Evolutionary conservation across 2,113 vertebrate species (phyloP).

Genomic region (Drymodes brunneopygia): DNA sequence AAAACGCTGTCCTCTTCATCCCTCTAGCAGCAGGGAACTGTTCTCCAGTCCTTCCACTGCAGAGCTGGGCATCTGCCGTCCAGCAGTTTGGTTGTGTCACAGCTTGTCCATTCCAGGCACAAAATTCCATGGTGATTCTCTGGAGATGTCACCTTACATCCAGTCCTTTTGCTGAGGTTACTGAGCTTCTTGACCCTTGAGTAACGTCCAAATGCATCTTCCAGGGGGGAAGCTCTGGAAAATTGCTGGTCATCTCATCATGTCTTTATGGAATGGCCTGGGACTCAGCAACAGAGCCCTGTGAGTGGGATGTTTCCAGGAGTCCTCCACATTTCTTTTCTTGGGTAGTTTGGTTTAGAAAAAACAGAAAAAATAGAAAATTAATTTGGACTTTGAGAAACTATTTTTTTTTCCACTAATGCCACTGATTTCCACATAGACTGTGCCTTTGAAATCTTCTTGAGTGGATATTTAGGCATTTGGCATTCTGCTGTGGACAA

Average conservation of each 20-base stretch:
- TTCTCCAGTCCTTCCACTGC: background rate
- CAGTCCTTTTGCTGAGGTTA: background rate
- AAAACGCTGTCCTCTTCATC: background rate
- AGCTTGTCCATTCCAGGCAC: background rate
- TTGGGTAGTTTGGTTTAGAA: background rate
- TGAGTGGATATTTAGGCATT: background rate
- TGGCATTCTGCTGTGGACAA: background rate
- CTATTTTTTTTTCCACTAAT: background rate
- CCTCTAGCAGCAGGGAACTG: background rate
- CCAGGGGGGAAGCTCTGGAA: background rate
- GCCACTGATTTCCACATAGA: background rate
- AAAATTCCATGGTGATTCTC: background rate
- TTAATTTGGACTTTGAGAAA: background rate
- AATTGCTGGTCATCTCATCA: rapidly evolving
- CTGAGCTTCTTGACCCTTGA: background rate
- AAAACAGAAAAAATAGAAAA: background rate
- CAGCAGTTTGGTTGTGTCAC: rapidly evolving
- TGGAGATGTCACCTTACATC: background rate
- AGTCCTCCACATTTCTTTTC: background rate
- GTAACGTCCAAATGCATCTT: rapidly evolving
- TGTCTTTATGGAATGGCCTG: background rate
- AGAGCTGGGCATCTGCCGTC: background rate
- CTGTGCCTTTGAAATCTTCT: background rate
- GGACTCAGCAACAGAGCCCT: rapidly evolving
- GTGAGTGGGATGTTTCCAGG: rapidly evolving